A percentile compares a stretch with the other conserved stretches of the same genome.
Evolutionary conservation across 92 coral and sea anemone genomes (phyloP).

Genomic region (Palythoa grandiflora): DNA sequence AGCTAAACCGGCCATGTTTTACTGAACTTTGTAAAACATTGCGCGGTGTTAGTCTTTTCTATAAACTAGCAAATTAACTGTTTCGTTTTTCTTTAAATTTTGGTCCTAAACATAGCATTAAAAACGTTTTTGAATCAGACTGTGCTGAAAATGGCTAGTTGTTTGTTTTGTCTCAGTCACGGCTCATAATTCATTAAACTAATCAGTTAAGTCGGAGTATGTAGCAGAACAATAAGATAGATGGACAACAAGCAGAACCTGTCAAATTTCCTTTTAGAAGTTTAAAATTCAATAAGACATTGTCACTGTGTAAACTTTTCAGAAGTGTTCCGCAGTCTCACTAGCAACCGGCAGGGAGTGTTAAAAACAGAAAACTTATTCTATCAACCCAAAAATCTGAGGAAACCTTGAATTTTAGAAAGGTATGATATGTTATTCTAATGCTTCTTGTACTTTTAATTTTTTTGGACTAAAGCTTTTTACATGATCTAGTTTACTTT

Average conservation of each 20-base stretch:
- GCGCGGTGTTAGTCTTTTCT: too few species aligned
- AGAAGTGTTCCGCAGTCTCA: background rate
- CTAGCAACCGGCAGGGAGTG: background rate
- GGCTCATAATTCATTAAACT: conserved; percentile 19
- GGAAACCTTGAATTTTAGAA: background rate
- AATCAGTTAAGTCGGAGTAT: conserved; percentile 1
- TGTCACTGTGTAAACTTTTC: conserved; percentile 28
- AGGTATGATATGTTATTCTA: background rate
- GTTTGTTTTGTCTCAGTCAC: background rate
- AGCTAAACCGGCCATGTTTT: too few species aligned
- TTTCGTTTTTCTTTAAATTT: background rate
- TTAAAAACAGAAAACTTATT: background rate
- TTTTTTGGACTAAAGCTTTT: too few species aligned
- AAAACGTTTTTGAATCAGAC: background rate
- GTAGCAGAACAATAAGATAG: conserved; percentile 8
- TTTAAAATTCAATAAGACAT: conserved; percentile 29
- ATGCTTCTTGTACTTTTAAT: background rate
- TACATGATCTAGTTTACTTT: conserved; percentile 15
- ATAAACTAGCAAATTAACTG: background rate
- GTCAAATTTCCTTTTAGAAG: conserved; percentile 34
- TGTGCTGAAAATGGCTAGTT: background rate
- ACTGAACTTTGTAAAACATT: too few species aligned
- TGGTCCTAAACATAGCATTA: background rate
- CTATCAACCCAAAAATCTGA: background rate
- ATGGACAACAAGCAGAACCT: conserved; percentile 13